Percentiles rank a stretch among this genome's conserved stretches.
These are phyloP conservation scores for Larimichthys crocea DNA, from an alignment of 2,113 vertebrate species.

Conservation along the genomic window DNA sequence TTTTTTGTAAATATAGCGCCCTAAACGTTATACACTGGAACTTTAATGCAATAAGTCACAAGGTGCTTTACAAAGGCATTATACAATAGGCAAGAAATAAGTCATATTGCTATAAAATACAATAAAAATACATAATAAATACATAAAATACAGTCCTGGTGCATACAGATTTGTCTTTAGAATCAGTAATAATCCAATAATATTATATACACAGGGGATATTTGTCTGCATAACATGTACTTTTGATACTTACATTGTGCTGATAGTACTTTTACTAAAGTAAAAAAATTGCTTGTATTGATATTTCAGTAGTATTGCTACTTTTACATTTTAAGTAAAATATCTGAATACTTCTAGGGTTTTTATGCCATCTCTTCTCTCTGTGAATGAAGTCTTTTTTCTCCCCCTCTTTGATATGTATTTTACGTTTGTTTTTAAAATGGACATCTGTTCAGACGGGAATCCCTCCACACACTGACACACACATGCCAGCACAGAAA, in stretches of 20 bases:
- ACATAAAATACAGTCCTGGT: no score
- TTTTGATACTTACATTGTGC: background rate
- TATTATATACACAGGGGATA: background rate
- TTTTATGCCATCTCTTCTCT: background rate
- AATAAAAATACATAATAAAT: no score
- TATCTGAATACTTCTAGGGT: background rate
- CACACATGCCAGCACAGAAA: constrained; percentile 3
- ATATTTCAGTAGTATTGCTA: background rate
- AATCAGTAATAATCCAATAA: background rate
- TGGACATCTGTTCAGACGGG: background rate
- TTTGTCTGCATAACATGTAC: background rate
- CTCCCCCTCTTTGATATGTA: background rate
- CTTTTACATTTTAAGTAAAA: background rate
- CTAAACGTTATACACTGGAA: no score
- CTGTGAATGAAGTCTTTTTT: background rate
- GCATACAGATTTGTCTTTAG: no score
- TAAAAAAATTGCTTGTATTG: no score
- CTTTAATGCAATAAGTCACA: no score
- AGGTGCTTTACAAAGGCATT: no score
- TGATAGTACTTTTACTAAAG: background rate
- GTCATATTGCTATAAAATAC: no score
- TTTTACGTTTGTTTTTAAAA: constrained; percentile 1
- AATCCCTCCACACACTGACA: background rate
- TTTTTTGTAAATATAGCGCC: no score
- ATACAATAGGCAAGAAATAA: no score